Evolutionary conservation across 2,113 vertebrate species (phyloP).

Genomic region (Thamnophis sirtalis): DNA sequence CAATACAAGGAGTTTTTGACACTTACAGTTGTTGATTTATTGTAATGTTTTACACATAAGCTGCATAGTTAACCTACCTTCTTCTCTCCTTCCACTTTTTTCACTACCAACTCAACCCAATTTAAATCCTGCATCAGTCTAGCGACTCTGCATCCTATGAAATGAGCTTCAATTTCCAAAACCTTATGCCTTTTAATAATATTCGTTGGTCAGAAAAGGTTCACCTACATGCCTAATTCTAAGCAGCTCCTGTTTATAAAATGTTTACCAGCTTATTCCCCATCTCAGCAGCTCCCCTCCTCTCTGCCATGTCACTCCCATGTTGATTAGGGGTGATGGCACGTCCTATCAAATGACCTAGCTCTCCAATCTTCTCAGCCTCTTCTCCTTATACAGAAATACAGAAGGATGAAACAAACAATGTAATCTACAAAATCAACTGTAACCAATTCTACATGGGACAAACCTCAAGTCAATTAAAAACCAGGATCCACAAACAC

Average conservation of each 20-base stretch:
- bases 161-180: background rate
- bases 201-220: background rate
- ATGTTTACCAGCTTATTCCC: background rate
- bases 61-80: background rate
- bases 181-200: background rate
- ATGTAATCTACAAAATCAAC: too few species aligned
- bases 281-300: background rate
- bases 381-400: background rate
- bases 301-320: background rate
- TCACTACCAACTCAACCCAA: background rate
- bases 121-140: background rate
- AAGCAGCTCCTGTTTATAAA: background rate
- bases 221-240: background rate
- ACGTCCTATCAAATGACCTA: background rate
- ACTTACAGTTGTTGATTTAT: background rate
- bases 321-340: background rate
- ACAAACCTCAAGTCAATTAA: too few species aligned
- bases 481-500: too few species aligned
- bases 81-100: background rate
- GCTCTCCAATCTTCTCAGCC: background rate
- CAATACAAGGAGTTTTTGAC: background rate
- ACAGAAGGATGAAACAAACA: too few species aligned
- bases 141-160: background rate
- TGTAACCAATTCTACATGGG: too few species aligned
- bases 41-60: background rate